Percentiles rank a stretch among this genome's conserved stretches.
phyloP scores from a whole-genome alignment of 1,140 invertebrate genomes.

The Whitmania pigra region DNA sequence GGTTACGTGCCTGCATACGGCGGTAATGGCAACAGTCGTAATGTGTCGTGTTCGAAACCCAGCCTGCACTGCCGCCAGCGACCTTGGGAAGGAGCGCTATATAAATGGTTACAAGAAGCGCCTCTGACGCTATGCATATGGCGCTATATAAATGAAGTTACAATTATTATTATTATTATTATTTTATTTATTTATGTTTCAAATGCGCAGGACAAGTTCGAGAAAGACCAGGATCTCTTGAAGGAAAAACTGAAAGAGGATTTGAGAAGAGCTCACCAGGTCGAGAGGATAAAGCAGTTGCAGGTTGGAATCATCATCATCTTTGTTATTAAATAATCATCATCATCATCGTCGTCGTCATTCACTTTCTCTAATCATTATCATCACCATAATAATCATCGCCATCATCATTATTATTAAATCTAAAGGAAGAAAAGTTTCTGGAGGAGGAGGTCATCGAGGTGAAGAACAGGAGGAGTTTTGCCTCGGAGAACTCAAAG shows the following conservation, averaged over 20 bases:
- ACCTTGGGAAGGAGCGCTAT: no score
- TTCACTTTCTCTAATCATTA: not conserved
- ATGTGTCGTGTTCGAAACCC: no score
- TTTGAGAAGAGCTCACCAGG: not conserved
- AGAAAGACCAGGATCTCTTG: not conserved
- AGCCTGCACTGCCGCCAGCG: no score
- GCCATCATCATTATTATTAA: not conserved
- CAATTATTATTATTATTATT: no score
- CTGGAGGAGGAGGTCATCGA: constrained; percentile 2
- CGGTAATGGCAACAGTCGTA: no score
- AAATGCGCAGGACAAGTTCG: not conserved
- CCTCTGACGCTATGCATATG: no score
- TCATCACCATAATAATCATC: not conserved
- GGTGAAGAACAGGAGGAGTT: not conserved
- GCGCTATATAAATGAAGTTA: no score
- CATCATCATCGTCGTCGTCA: not conserved
- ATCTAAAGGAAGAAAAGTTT: constrained; percentile 4
- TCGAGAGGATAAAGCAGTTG: not conserved
- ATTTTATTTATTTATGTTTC: no score
- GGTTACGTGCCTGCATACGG: no score
- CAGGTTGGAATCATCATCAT: not conserved
- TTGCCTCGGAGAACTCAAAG: no score
- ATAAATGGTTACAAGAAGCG: no score
- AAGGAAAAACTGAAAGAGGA: constrained; percentile 5
- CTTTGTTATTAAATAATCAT: not conserved